Evolutionary conservation across 1,140 invertebrate genomes (phyloP), one percentile per base, ranked within the genome.

Genomic region (Drosophila repletoides): DNA sequence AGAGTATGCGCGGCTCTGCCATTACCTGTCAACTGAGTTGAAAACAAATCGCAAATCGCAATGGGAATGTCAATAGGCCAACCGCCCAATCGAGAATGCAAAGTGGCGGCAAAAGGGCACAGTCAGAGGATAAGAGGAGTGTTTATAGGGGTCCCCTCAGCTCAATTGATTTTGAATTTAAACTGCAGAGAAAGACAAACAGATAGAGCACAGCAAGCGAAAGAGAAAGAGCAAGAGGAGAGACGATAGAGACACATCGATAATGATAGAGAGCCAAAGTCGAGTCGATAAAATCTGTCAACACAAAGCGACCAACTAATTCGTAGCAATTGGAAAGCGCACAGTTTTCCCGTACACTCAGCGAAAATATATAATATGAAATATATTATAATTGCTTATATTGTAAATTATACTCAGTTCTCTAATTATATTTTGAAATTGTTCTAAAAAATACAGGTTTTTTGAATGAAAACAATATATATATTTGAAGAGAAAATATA

Each of bases 41-140:
- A 84, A 83, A 86, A 86, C 79, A 83, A 83, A 83, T 83, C 77
- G 77, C 79, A 83, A 61, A 84, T 83, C 79, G 79, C 80, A 83
- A 59, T 71, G 79, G 79, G 79, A 73, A 83, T 83, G 79, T 83
- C 79, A 83, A 83, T 83, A 74, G 79, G 79, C 68, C 79, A 83
- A 52, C 69, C 77, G 65, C 69, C 68, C 79, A 74, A 83, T 83
- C 31, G 65, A 84, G 70, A 83, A 84, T 84, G 79, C 79, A 83
- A 86, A 83, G 70, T 79, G 79, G 79, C 79, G 71, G 65, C 79
- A 71, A 83, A 80, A 86, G 52, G 36, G 36, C 36, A 40, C 15
- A 15, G 9, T n/a, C n/a, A n/a, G n/a, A n/a, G 14, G 15, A 38
- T 38, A 75, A 76, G 70, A 52, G 69, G 59, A 71, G 56, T 26